Evolutionary conservation across 2,888 invertebrate species (phyloP).

Genomic region (Mythimna lalbum): DNA sequence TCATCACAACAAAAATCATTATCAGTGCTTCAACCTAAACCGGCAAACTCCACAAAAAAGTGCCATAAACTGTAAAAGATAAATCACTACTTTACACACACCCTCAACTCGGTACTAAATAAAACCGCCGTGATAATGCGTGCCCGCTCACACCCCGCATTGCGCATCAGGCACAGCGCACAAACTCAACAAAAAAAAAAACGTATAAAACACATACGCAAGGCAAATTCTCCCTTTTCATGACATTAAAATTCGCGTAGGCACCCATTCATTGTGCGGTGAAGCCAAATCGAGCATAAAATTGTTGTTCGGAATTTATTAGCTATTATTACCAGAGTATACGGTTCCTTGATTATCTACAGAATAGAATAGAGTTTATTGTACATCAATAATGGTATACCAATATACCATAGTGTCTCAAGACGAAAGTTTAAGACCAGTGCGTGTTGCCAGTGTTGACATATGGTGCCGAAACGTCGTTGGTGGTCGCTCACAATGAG

Average conservation of each 20-base stretch:
- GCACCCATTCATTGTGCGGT: slow-evolving; percentile 66
- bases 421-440: too few species aligned
- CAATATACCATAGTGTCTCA: too few species aligned
- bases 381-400: too few species aligned
- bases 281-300: slow-evolving; percentile 67
- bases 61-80: slow-evolving; percentile 1
- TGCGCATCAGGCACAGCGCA: slow-evolving; percentile 12
- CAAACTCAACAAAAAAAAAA: slow-evolving; percentile 24
- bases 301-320: slow-evolving; percentile 69
- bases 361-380: too few species aligned
- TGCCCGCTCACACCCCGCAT: slow-evolving; percentile 1
- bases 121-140: slow-evolving; percentile 23
- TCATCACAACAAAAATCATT: neutral
- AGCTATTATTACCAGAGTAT: slow-evolving; percentile 41
- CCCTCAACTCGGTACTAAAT: slow-evolving; percentile 33
- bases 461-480: too few species aligned
- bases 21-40: neutral
- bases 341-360: slow-evolving; percentile 40
- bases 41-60: neutral
- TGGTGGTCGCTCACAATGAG: too few species aligned
- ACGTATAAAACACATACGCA: slow-evolving; percentile 35
- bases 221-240: slow-evolving; percentile 38
- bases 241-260: slow-evolving; percentile 67
- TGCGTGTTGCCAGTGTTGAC: too few species aligned
- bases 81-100: slow-evolving; percentile 8